phyloP scores from a whole-genome alignment of 2,888 invertebrate genomes.

The Noctuana brunneofusca region DNA sequence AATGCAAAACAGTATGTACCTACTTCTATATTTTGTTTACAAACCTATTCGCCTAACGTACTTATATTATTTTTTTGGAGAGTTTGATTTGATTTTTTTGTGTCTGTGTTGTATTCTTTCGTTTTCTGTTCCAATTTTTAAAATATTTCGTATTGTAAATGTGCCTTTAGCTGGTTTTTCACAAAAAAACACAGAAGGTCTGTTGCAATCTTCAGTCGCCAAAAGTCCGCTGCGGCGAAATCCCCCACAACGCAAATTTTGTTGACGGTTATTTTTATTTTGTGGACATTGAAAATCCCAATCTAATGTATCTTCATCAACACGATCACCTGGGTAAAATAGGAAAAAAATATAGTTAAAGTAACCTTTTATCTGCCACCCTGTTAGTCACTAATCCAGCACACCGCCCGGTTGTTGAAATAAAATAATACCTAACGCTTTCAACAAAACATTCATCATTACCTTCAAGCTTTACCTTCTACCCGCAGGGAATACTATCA shows the following conservation, averaged over 20 bases:
- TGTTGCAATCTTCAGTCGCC: conserved; percentile 44
- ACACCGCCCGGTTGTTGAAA: too few relatives aligned
- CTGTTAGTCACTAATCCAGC: too few relatives aligned
- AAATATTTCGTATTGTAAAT: conserved; percentile 11
- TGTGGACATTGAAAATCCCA: conserved; percentile 50
- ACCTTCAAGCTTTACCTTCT: too few relatives aligned
- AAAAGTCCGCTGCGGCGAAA: conserved; percentile 52
- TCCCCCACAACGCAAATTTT: conserved; percentile 51
- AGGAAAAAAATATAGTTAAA: background rate
- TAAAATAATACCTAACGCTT: too few relatives aligned
- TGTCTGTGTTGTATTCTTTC: background rate
- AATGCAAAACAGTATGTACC: too few relatives aligned
- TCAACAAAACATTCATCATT: too few relatives aligned
- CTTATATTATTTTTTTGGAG: background rate
- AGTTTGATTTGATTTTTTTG: background rate
- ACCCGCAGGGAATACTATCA: too few relatives aligned
- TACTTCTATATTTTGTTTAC: too few relatives aligned
- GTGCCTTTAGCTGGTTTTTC: conserved; percentile 49
- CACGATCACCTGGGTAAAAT: conserved; percentile 44
- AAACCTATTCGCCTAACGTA: too few relatives aligned
- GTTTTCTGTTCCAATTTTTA: background rate
- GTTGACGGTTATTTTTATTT: conserved; percentile 29
- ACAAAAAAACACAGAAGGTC: conserved; percentile 56
- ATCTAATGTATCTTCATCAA: conserved; percentile 45
- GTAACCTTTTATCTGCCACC: too few relatives aligned